A percentile compares a stretch with the other conserved stretches of the same genome.
phyloP scores from a whole-genome alignment of 2,888 invertebrate species.

The Pyrrhosoma nymphula region DNA sequence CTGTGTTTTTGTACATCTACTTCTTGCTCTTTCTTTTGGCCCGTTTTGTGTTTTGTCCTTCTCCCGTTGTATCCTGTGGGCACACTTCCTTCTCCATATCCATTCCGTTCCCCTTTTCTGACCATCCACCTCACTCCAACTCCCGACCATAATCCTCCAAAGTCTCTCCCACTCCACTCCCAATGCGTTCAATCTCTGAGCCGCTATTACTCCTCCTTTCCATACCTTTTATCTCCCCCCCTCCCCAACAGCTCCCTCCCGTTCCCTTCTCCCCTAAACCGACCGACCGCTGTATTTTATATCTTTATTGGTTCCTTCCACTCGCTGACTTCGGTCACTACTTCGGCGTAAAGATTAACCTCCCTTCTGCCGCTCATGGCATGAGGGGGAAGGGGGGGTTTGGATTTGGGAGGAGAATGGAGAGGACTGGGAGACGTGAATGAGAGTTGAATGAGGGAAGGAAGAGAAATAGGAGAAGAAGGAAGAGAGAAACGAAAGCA shows the following conservation, averaged over 20 bases:
- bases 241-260: background rate
- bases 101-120: background rate
- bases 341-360: conserved; percentile 1
- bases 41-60: too few relatives aligned
- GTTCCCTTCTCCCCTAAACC: background rate
- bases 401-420: too few relatives aligned
- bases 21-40: too few relatives aligned
- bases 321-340: background rate
- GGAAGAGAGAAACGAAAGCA: too few relatives aligned
- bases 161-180: background rate
- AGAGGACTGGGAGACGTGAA: too few relatives aligned
- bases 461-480: too few relatives aligned
- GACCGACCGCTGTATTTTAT: conserved; percentile 38
- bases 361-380: background rate
- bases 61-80: too few relatives aligned
- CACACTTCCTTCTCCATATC: background rate
- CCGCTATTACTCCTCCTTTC: background rate
- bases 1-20: too few relatives aligned
- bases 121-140: background rate
- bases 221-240: background rate
- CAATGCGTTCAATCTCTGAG: background rate
- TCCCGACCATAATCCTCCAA: background rate
- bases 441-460: too few relatives aligned
- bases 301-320: conserved; percentile 37
- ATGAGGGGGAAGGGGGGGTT: too few relatives aligned